These are phyloP conservation scores for Gila orcuttii DNA, from an alignment of 2,113 vertebrate species.

Conservation along the genomic window DNA sequence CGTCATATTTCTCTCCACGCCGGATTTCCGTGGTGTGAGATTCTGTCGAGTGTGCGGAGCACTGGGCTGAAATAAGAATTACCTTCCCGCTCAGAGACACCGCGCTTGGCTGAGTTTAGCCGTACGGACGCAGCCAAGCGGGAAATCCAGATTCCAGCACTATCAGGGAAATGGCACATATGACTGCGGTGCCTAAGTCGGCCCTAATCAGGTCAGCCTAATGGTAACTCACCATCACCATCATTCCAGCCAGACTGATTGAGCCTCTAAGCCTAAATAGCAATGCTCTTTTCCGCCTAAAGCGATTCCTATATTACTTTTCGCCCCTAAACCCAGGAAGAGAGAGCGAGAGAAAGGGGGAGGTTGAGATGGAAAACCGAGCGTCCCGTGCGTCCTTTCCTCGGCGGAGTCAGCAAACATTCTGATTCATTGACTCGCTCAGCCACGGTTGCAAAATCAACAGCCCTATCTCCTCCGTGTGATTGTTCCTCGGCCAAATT, in stretches of 20 bases:
- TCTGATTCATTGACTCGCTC: slow-evolving; percentile 46
- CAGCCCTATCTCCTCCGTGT: slow-evolving; percentile 43
- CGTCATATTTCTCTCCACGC: slow-evolving; percentile 41
- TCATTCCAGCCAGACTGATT: slow-evolving; percentile 74
- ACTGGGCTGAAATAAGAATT: slow-evolving; percentile 68
- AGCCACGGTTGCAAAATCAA: slow-evolving; percentile 51
- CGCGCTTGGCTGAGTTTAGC: slow-evolving; percentile 81
- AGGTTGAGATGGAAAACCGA: slow-evolving; percentile 41
- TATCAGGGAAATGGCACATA: slow-evolving; percentile 82
- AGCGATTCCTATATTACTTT: slow-evolving; percentile 77
- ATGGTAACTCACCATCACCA: slow-evolving; percentile 73
- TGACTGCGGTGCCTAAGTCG: slow-evolving; percentile 74
- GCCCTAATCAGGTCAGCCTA: slow-evolving; percentile 76
- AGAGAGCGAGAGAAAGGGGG: slow-evolving; percentile 60
- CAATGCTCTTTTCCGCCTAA: slow-evolving; percentile 72
- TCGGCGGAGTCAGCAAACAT: slow-evolving; percentile 58
- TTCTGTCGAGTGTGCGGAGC: slow-evolving; percentile 57
- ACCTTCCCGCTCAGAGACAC: slow-evolving; percentile 72
- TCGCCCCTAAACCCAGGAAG: slow-evolving; percentile 68
- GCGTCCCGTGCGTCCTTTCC: slow-evolving; percentile 35
- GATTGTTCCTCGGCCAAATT: slow-evolving; percentile 52
- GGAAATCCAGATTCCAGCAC: slow-evolving; percentile 81
- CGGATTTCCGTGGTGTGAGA: slow-evolving; percentile 54
- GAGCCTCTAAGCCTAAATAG: slow-evolving; percentile 77
- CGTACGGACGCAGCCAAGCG: slow-evolving; percentile 75